Conservation (phyloP, 2,113 vertebrate species). For the Ancistrus triradiatus region DNA sequence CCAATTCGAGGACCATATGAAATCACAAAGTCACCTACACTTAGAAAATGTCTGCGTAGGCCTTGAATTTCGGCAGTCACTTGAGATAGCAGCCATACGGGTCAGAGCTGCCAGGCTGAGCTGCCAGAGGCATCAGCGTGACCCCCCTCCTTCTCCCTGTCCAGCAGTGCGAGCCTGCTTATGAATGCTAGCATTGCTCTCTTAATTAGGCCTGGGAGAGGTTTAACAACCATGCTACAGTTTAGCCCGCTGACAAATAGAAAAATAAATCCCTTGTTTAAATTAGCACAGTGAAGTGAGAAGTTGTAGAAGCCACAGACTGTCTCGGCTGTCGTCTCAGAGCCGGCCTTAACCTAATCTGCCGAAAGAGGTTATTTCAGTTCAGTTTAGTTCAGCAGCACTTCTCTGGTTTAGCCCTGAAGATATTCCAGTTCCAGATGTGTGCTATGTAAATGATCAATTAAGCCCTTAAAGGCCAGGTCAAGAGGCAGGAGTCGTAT, state of each 20-base stretch:
- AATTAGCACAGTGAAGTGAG: constrained; percentile 74
- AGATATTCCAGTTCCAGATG: constrained; percentile 24
- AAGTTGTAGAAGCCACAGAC: constrained; percentile 38
- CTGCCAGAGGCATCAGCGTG: constrained; percentile 67
- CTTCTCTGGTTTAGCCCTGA: constrained; percentile 15
- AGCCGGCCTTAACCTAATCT: constrained; percentile 28
- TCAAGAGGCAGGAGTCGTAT: too few species aligned
- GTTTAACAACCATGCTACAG: constrained; percentile 89
- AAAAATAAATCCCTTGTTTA: constrained; percentile 94
- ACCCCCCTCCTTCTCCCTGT: constrained; percentile 34
- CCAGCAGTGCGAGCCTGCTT: constrained; percentile 73
- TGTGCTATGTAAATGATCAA: constrained; percentile 10
- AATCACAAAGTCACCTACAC: constrained; percentile 83
- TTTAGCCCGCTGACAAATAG: constrained; percentile 82
- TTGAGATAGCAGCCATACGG: constrained; percentile 64
- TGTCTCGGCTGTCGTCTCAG: constrained; percentile 31
- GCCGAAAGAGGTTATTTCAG: constrained; percentile 45
- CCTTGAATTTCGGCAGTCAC: constrained; percentile 49
- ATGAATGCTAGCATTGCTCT: constrained; percentile 88
- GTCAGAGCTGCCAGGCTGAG: constrained; percentile 68
- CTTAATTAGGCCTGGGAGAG: constrained; percentile 89
- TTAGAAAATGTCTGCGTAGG: constrained; percentile 52
- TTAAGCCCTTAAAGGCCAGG: constrained; percentile 13
- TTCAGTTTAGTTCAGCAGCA: constrained; percentile 35
- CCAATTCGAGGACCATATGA: constrained; percentile 38